These are phyloP conservation scores for Cygnus olor DNA, from an alignment of 2,797 vertebrate genomes.

Conservation along the genomic window DNA sequence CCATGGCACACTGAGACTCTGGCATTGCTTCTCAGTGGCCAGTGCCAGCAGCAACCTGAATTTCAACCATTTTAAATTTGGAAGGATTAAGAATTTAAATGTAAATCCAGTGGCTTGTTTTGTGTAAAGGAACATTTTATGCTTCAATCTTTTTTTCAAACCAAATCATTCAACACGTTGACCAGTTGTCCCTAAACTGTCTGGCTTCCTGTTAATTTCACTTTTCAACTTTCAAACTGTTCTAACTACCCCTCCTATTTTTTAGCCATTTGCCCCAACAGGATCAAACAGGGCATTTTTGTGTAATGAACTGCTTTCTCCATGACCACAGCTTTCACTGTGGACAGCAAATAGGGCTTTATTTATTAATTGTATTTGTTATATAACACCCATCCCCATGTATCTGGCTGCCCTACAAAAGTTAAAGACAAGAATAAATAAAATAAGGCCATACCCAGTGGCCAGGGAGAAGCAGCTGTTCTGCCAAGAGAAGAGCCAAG, in stretches of 20 bases:
- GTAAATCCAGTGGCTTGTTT: neutral
- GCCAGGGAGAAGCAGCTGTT: constrained; percentile 52
- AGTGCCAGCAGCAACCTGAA: constrained; percentile 56
- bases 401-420: constrained; percentile 69
- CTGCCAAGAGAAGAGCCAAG: constrained; percentile 62
- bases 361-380: constrained; percentile 74
- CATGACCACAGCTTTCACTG: constrained; percentile 70
- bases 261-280: constrained; percentile 53
- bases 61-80: constrained; percentile 29
- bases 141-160: neutral
- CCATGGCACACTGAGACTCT: constrained; percentile 26
- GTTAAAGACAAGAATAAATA: constrained; percentile 59
- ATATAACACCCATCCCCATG: constrained; percentile 71
- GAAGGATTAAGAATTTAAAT: constrained; percentile 24
- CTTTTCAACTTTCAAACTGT: neutral
- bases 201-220: constrained; percentile 3
- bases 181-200: neutral
- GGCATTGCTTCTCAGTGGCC: constrained; percentile 14
- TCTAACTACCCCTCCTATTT: constrained; percentile 3
- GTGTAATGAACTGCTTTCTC: constrained; percentile 56
- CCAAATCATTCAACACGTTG: neutral
- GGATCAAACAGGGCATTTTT: constrained; percentile 70
- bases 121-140: neutral
- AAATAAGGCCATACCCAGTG: constrained; percentile 54
- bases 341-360: constrained; percentile 53